A percentile compares a stretch with the other conserved stretches of the same genome.
phyloP scores from a whole-genome alignment of 2,113 vertebrate genomes.

The Mystacornis crossleyi region DNA sequence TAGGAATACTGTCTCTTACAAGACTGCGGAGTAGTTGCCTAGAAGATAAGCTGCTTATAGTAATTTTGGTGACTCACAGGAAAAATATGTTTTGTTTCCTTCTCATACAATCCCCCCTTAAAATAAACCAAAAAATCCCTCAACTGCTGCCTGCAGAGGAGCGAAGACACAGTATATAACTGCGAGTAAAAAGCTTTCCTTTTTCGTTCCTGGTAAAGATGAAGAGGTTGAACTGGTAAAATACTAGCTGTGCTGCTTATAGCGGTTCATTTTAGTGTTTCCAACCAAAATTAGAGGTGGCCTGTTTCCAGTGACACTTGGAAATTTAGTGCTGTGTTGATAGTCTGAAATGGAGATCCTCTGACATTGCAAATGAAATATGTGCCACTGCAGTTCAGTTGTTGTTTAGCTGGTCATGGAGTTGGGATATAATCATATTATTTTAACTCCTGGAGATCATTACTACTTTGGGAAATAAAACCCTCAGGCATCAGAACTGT shows the following conservation, averaged over 20 bases:
- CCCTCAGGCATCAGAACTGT: constrained; percentile 54
- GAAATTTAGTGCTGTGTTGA: constrained; percentile 74
- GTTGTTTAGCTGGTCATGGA: constrained; percentile 70
- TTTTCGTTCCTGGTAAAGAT: constrained; percentile 32
- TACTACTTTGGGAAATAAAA: constrained; percentile 67
- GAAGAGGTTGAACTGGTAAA: constrained; percentile 46
- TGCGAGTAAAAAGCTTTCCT: background rate
- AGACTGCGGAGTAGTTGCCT: background rate
- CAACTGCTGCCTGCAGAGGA: background rate
- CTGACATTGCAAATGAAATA: constrained; percentile 69
- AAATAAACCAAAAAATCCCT: background rate
- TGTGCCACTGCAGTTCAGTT: constrained; percentile 57
- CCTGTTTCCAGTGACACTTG: constrained; percentile 67
- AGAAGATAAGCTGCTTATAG: background rate
- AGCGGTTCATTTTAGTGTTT: background rate
- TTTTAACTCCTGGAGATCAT: constrained; percentile 77
- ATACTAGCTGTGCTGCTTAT: constrained; percentile 28
- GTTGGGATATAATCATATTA: constrained; percentile 75
- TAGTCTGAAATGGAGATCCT: constrained; percentile 72
- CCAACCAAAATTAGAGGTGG: constrained; percentile 60
- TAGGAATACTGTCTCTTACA: background rate
- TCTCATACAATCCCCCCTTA: background rate
- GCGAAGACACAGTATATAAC: background rate
- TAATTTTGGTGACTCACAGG: background rate
- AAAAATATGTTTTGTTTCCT: background rate